Evolutionary conservation across 2,888 invertebrate species (phyloP), one percentile per base, ranked within the genome.

Genomic region (Diaperis boleti): DNA sequence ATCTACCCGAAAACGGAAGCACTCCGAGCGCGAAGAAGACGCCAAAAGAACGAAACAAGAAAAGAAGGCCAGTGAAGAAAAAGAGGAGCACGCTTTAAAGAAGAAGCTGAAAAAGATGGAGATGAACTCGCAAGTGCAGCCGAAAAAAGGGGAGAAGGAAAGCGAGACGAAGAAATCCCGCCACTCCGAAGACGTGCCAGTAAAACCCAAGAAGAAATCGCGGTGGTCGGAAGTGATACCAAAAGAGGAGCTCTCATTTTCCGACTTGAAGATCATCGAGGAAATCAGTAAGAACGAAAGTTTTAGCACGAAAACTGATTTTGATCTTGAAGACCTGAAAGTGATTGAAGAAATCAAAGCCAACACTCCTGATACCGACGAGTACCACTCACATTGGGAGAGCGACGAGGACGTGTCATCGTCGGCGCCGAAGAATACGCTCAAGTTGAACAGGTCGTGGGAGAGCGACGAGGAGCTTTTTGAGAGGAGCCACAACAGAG

Each of bases 391-490:
- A 5, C 64, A 62, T 35, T 71, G 73, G 72, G 73, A 74, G 54
- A 72, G 69, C 31, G 72, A 72, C 3, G 71, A 69, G 2, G 72
- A 69, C 6, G 49, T 65, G n/a, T 55, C 61, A 1, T 37, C 52
- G 14, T 52, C 65, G 1, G 57, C 57, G n/a, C 56, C 44, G 3
- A 60, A 55, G 14, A 47, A 42, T 18, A 47, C 49, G n/a, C 57
- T 66, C 14, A 69, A 70, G 33, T 18, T 68, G 11, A 74, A 71
- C 59, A 62, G 67, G 2, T 74, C 73, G 5, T 77, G 76, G 77
- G 77, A 77, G 60, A 76, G 74, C 49, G 76, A 77, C 41, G 76
- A 76, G 33, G 77, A 77, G 55, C 10, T 70, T 6, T 70, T 72
- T 39, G 71, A 71, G 29, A 18, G 55, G 13, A 31, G 33, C 33